A percentile compares a stretch with the other conserved stretches of the same genome.
These are phyloP conservation scores for Camponotus pennsylvanicus DNA, from an alignment of 1,140 invertebrate genomes.

Conservation along the genomic window DNA sequence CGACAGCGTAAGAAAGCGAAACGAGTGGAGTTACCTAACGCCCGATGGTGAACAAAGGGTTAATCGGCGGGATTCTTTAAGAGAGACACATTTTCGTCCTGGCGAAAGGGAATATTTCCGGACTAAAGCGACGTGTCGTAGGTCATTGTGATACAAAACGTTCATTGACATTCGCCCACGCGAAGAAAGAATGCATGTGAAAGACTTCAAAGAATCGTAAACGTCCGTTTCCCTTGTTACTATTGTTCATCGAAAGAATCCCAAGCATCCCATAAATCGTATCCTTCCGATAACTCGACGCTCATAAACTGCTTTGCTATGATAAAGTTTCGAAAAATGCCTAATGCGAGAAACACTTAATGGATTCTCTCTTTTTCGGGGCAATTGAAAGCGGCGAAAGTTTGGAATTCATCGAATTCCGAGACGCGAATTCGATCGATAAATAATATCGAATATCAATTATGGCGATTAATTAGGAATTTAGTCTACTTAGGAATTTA, in stretches of 20 bases:
- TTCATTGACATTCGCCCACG: neutral
- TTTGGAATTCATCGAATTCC: neutral
- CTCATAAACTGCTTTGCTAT: conserved; percentile 46
- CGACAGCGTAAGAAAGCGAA: conserved; percentile 51
- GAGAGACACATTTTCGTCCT: conserved; percentile 12
- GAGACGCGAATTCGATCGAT: neutral
- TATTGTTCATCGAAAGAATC: conserved; percentile 40
- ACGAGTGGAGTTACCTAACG: conserved; percentile 39
- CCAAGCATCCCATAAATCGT: conserved; percentile 37
- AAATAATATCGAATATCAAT: neutral
- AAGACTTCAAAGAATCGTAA: conserved; percentile 19
- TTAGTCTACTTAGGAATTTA: neutral
- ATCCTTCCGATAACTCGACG: conserved; percentile 19
- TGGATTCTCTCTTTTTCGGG: neutral
- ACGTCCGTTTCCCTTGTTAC: conserved; percentile 23
- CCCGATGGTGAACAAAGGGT: conserved; percentile 31
- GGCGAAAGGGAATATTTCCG: conserved; percentile 16
- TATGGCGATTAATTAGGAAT: neutral
- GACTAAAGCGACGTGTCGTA: conserved; percentile 62
- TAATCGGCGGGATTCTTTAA: conserved; percentile 39
- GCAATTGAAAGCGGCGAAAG: neutral
- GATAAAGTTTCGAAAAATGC: conserved; percentile 49
- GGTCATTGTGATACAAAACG: conserved; percentile 35
- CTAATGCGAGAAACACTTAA: conserved; percentile 29
- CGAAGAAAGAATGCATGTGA: conserved; percentile 55